Percentiles rank a stretch among this genome's conserved stretches.
Evolutionary conservation across 1,140 invertebrate species (phyloP).

Genomic region (Cherax quadricarinatus): DNA sequence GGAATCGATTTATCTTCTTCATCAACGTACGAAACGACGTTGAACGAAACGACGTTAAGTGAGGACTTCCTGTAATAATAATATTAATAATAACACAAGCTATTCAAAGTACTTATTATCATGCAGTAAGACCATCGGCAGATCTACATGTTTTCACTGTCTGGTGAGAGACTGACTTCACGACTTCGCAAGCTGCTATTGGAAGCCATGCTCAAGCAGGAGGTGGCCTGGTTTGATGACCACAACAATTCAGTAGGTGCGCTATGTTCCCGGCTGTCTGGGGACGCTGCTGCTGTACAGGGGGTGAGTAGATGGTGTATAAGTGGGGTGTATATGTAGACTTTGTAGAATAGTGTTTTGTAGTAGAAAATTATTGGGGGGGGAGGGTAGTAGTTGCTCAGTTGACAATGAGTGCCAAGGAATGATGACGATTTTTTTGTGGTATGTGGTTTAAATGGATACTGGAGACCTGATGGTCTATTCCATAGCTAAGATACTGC

Average conservation of each 20-base stretch:
- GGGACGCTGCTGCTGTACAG: constrained; percentile 88
- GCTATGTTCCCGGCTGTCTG: constrained; percentile 86
- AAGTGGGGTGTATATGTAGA: not conserved
- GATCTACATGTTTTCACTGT: constrained; percentile 84
- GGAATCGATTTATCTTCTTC: too few relatives aligned
- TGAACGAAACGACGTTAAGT: too few relatives aligned
- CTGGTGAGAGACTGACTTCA: constrained; percentile 85
- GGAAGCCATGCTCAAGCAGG: constrained; percentile 85
- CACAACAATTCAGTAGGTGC: constrained; percentile 85
- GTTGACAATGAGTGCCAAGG: too few relatives aligned
- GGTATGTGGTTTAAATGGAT: too few relatives aligned
- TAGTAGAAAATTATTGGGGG: not conserved
- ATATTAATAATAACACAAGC: too few relatives aligned
- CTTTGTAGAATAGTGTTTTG: not conserved
- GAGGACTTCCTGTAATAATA: too few relatives aligned
- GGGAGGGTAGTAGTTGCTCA: too few relatives aligned
- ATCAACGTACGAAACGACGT: too few relatives aligned
- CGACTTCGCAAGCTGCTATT: constrained; percentile 83
- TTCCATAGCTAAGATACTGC: too few relatives aligned
- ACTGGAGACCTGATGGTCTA: too few relatives aligned
- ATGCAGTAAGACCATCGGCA: constrained; percentile 28
- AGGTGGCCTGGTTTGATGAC: constrained; percentile 89
- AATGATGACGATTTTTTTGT: too few relatives aligned
- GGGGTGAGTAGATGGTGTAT: constrained; percentile 80
- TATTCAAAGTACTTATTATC: too few relatives aligned